Conservation (phyloP, 2,113 vertebrate species). For the Tichodroma muraria region DNA sequence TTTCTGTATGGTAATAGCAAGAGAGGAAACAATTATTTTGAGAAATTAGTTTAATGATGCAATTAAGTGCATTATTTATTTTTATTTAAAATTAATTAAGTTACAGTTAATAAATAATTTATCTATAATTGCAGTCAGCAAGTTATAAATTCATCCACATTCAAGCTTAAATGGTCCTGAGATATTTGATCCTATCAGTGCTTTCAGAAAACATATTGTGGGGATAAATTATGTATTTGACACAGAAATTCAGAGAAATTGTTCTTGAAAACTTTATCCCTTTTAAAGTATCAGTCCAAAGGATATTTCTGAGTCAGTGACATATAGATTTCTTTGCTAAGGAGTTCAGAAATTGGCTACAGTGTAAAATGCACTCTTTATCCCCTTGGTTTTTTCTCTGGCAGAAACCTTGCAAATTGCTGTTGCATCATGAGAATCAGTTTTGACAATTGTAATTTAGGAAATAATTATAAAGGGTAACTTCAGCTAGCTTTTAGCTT, state of each 20-base stretch:
- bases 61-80: not conserved
- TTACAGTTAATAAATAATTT: not conserved
- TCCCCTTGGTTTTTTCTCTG: not conserved
- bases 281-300: not conserved
- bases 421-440: not conserved
- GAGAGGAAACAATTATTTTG: not conserved
- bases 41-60: not conserved
- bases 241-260: not conserved
- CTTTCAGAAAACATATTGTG: not conserved
- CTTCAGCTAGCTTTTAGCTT: not conserved
- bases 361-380: not conserved
- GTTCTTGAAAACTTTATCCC: not conserved
- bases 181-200: not conserved
- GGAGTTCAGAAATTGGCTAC: not conserved
- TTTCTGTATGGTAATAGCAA: not conserved
- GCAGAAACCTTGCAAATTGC: not conserved
- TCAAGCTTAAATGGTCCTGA: not conserved
- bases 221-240: not conserved
- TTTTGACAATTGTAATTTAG: not conserved
- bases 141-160: not conserved
- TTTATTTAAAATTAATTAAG: not conserved
- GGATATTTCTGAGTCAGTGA: not conserved
- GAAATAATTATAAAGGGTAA: not conserved
- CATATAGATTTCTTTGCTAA: not conserved
- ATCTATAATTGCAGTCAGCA: not conserved